Evolutionary conservation across 2,113 vertebrate genomes (phyloP), one percentile per base, ranked within the genome.

Genomic region (Hemicordylus capensis): DNA sequence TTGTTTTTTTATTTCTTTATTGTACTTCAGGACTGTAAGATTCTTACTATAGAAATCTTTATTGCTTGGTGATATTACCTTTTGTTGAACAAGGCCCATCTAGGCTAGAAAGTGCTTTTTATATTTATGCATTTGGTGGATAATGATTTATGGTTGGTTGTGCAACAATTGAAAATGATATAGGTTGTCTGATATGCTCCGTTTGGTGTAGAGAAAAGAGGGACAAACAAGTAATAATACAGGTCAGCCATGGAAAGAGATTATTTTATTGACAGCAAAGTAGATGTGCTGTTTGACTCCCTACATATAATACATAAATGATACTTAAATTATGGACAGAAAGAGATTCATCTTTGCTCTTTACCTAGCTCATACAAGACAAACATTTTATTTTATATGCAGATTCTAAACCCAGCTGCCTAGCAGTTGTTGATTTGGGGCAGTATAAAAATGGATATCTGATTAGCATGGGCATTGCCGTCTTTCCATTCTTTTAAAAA

Each of bases 1-100:
- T 93, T 92, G 70, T 39, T 84, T 91, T 89, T 90, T 1, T 4
- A 54, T 90, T 58, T 89, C 6, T 34, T 1, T 69, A 48, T 17
- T 51, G 70, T 28, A 81, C 44, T 88, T 31, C 80, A 37, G 26
- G 51, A 80, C 82, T 59, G 0, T 85, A 48, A 4, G 28, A n/a
- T 86, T 85, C n/a, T 85, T 87, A 6, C 2, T 79, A 24, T 78
- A 24, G 56, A 81, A 76, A 67, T 89, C 1, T 42, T 2, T 83
- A 31, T 88, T 85, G 64, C 34, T 20, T 86, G 34, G 46, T 56
- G 75, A 14, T 58, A 72, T 64, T 79, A 24, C 28, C 14, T 56
- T 75, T 87, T 76, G 20, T 39, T 85, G 48, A 85, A 20, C 3
- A 90, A 85, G 86, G 78, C 20, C 31, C 2, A 3, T 72, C 10